phyloP scores from a whole-genome alignment of 2,113 vertebrate genomes.

The Monarcha castaneiventris region DNA sequence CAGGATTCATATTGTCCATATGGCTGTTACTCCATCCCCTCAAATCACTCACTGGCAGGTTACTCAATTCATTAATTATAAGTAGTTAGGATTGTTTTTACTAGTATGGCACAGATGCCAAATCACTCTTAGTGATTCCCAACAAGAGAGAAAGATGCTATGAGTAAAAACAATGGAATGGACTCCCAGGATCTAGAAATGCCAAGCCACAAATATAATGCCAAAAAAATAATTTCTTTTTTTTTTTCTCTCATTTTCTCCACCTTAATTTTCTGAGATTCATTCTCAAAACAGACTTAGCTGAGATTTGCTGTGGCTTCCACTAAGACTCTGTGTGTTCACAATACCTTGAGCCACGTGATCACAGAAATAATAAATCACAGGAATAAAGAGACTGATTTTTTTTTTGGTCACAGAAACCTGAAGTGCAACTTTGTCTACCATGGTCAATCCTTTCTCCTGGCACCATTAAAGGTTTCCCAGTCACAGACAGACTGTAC shows the following conservation, averaged over 20 bases:
- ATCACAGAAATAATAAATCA: not conserved
- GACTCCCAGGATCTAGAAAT: not conserved
- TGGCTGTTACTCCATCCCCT: not conserved
- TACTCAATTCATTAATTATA: slow-evolving; percentile 2
- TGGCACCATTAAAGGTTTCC: not conserved
- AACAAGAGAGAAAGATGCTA: not conserved
- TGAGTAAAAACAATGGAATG: slow-evolving; percentile 39
- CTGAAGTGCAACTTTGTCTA: not conserved
- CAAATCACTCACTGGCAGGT: not conserved
- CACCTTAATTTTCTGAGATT: not conserved
- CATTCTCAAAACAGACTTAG: not conserved
- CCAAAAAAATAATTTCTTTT: not conserved
- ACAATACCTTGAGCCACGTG: accelerated
- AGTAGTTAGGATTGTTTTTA: slow-evolving; percentile 24
- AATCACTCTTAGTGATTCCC: slow-evolving; percentile 5
- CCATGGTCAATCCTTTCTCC: not conserved
- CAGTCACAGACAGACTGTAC: not conserved
- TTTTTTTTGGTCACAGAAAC: not conserved
- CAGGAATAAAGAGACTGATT: not conserved
- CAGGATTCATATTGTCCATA: not conserved
- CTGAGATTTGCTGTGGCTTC: not conserved
- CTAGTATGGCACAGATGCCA: not conserved
- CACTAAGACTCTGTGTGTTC: not conserved
- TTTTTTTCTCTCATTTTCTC: not conserved
- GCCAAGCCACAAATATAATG: not conserved